phyloP scores from a whole-genome alignment of 1,140 invertebrate genomes.

The Brachionus asplanchnoidis region DNA sequence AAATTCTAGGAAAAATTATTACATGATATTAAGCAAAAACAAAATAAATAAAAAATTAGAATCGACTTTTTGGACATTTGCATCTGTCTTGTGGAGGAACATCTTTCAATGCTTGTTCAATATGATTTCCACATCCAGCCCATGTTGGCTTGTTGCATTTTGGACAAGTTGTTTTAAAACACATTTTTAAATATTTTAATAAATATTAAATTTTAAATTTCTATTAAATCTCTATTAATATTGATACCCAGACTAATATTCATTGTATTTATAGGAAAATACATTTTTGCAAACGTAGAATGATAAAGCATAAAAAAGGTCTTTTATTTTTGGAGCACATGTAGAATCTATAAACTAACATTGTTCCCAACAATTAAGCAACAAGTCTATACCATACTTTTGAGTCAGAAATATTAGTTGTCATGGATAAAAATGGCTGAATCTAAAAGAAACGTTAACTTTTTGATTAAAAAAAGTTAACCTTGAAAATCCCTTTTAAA shows the following conservation, averaged over 20 bases:
- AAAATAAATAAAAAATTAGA: not conserved
- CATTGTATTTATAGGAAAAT: not conserved
- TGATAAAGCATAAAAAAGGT: not conserved
- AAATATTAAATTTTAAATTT: not conserved
- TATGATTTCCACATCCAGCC: conserved; percentile 35
- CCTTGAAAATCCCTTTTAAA: not conserved
- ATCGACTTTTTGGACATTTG: not conserved
- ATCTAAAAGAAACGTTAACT: not conserved
- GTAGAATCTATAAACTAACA: not conserved
- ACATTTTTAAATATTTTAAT: not conserved
- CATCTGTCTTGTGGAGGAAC: conserved; percentile 22
- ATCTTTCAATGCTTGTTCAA: conserved; percentile 39
- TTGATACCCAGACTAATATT: not conserved
- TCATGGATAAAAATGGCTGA: not conserved
- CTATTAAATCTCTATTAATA: not conserved
- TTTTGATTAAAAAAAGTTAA: not conserved
- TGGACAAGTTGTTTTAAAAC: not conserved
- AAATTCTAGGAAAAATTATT: not conserved
- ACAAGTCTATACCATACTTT: not conserved
- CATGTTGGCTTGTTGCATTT: conserved; percentile 40
- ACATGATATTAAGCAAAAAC: not conserved
- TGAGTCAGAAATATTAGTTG: not conserved
- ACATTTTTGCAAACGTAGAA: not conserved
- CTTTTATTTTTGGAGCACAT: not conserved
- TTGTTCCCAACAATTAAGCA: not conserved